Evolutionary conservation across 2,888 invertebrate genomes (phyloP).

Genomic region (Stramonita haemastoma): DNA sequence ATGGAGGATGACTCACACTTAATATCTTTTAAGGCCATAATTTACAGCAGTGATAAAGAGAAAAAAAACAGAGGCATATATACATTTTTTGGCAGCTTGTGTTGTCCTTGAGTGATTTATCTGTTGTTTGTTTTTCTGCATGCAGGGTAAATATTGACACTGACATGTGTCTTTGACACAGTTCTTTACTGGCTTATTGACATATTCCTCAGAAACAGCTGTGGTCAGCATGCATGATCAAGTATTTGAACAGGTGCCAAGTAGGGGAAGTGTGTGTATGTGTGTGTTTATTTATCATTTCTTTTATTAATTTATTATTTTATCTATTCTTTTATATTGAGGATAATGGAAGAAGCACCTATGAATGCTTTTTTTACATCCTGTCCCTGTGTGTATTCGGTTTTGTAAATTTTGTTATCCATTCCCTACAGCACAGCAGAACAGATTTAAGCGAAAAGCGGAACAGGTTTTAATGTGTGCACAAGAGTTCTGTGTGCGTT

Average conservation of each 20-base stretch:
- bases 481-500: background rate
- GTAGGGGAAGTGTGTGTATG: too few relatives aligned
- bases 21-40: background rate
- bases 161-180: constrained; percentile 3
- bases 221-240: background rate
- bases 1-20: background rate
- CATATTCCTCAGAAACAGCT: background rate
- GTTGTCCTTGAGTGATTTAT: background rate
- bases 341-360: too few relatives aligned
- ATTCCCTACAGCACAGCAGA: background rate
- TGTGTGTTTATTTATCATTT: background rate
- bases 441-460: background rate
- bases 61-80: too few relatives aligned
- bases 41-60: too few relatives aligned
- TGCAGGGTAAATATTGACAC: background rate
- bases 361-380: too few relatives aligned
- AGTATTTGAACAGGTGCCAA: background rate
- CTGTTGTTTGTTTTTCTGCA: background rate
- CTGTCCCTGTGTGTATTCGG: too few relatives aligned
- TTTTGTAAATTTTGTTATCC: too few relatives aligned
- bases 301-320: background rate
- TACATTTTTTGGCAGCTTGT: background rate
- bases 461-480: background rate
- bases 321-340: too few relatives aligned
- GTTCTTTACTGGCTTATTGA: background rate